Evolutionary conservation across 2,113 vertebrate species (phyloP), one percentile per base, ranked within the genome.

Genomic region (Apeltes quadracus): DNA sequence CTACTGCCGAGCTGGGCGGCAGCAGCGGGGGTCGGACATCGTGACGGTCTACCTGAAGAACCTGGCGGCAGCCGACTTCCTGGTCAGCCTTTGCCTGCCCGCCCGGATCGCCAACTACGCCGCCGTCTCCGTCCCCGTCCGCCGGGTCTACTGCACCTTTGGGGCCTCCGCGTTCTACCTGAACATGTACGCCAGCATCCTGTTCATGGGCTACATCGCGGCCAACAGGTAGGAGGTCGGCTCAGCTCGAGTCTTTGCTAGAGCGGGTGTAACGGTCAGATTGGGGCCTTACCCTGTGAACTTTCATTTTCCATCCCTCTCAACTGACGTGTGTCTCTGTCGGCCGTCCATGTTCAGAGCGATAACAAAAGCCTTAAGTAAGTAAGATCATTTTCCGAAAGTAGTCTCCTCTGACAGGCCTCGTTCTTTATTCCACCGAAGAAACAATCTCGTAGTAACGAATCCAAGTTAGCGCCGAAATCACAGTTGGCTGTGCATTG

Each of bases 121-220:
- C 58, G 63, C n/a, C 46, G 22, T 15, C 55, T 79, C 86, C 9
- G 0, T 20, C 7, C 0, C 11, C 2, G 1, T 91, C 32, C 79
- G 43, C 2, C 22, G 27, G 1, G n/a, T 83, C 55, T 92, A 93
- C 90, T 93, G 93, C 83, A 82, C 48, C 69, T 88, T 92, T 0
- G 91, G 90, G 0, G 85, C 90, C 1, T 39, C 88, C 0, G 71
- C 83, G 50, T 92, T 94, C 58, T 94, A 94, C 58, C 87, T 94
- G 32, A 94, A 94, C 87, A 93, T 92, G 91, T 94, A 94, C 10
- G 89, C 91, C 76, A 94, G 93, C 91, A 92, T 94, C 72, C 76
- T 93, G 65, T 93, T 94, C 87, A 93, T 94, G 92, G 91, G 91
- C 0, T 91, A 88, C 81, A 89, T 94, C 14, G 93, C 93, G 0